Base-by-base conservation (phyloP, 1,140 invertebrate species). In the Carcinoscorpius rotundicauda region DNA sequence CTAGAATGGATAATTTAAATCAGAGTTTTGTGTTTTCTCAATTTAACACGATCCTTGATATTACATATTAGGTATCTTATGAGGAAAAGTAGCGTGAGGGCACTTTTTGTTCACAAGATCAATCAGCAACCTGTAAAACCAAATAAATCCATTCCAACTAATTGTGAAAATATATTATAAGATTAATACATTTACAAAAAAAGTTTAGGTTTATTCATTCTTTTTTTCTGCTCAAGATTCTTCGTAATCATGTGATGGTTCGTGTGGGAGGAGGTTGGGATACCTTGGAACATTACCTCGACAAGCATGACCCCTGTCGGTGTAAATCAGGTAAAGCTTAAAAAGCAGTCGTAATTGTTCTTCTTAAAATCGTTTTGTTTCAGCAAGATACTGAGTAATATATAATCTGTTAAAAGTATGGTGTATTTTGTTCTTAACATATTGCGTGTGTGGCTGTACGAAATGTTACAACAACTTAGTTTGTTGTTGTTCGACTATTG, bases 251-350 rank as follows among this genome's bases (percentile, higher is more conserved):
- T 81, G 93, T 97, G 62, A 98, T 98, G 95, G 93, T 98, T 29
- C 84, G 94, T 66, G 94, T 97, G 8, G 95, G 95, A 0, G 94
- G 94, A 6, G 94, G 93, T 49, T 98, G 94, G 94, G 94, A 97
- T 76, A 97, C 94, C 0, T 79, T 98, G 48, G 87, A 92, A 69
- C 91, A 97, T 76, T 98, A 96, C 78, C 79, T 98, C 75, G 90
- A 95, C 77, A 95, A 96, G 76, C 94, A 97, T 75, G 94, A 97
- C 78, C 94, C 94, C 0, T 98, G 94, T 79, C 83, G 94, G 61
- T 96, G 92, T 78, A 81, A 84, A 71, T 84, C 85, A 70, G 79
- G 80, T 81, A 69, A 77, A 75, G 70, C 4, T 10, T 51, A 60
- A n/a, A 48, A 58, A 55, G 59, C 50, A 29, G n/a, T 29, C 29